Conservation (phyloP, 2,797 vertebrate species). For the Mormyrus hasselquistii region DNA sequence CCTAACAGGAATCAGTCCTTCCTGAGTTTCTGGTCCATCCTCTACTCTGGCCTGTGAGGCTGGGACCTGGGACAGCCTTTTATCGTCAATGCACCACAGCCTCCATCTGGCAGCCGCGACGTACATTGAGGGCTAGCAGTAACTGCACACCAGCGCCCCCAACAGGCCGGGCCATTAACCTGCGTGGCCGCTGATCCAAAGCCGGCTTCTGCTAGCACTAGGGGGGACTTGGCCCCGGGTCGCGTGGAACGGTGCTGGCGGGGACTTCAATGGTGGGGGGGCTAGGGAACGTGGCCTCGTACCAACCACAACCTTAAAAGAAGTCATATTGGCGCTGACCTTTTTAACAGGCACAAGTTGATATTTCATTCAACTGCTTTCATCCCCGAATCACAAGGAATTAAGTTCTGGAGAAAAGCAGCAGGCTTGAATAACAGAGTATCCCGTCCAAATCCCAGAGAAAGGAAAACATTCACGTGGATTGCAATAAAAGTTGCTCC, state of each 20-base stretch:
- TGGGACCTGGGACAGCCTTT: too few species aligned
- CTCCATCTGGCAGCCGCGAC: neutral
- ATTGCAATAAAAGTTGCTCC: constrained; percentile 1
- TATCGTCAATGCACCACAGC: neutral
- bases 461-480: neutral
- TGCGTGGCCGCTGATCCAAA: neutral
- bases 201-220: neutral
- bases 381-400: constrained; percentile 15
- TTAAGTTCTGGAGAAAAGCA: constrained; percentile 15
- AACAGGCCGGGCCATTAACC: constrained; percentile 4
- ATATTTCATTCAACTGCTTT: constrained; percentile 14
- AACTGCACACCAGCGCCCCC: neutral
- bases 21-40: neutral
- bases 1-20: neutral
- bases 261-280: neutral
- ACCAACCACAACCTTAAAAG: neutral
- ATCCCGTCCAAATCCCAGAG: constrained; percentile 9
- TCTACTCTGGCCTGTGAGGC: neutral
- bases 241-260: neutral
- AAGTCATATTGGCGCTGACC: neutral
- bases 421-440: neutral
- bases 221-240: neutral
- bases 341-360: neutral
- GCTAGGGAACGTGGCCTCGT: neutral
- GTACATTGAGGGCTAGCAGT: neutral